A percentile compares a stretch with the other conserved stretches of the same genome.
Evolutionary conservation across 2,888 invertebrate species (phyloP).

Genomic region (Megaustenia siamemsis): DNA sequence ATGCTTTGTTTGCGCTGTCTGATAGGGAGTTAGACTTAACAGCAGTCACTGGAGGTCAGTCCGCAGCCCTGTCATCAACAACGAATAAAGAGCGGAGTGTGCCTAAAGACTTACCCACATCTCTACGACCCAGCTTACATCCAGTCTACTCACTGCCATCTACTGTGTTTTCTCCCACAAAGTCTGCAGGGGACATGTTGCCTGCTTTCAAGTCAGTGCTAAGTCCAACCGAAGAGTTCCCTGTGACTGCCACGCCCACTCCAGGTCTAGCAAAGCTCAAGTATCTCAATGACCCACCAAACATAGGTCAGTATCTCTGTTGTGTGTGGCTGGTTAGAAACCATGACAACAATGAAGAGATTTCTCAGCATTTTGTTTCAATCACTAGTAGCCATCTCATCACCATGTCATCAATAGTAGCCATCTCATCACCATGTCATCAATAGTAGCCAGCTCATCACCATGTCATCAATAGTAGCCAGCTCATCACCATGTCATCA

Average conservation of each 20-base stretch:
- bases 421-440: too few relatives aligned
- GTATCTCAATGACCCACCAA: conserved; percentile 52
- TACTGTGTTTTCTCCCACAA: conserved; percentile 36
- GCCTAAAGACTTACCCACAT: conserved; percentile 39
- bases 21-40: not conserved
- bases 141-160: not conserved
- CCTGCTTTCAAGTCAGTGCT: conserved; percentile 33
- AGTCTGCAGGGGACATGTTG: conserved; percentile 27
- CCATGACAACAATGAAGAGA: too few relatives aligned
- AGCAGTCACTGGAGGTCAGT: not conserved
- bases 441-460: too few relatives aligned
- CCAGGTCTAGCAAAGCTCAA: conserved; percentile 25
- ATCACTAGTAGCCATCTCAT: too few relatives aligned
- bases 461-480: too few relatives aligned
- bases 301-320: conserved; percentile 54
- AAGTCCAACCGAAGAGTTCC: conserved; percentile 43
- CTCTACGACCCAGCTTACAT: not conserved
- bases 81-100: conserved; percentile 38
- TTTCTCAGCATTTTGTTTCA: too few relatives aligned
- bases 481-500: too few relatives aligned
- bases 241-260: conserved; percentile 12
- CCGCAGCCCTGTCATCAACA: not conserved
- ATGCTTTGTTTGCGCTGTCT: not conserved
- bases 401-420: too few relatives aligned
- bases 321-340: too few relatives aligned